These are phyloP conservation scores for Drosophila multiciliata DNA, from an alignment of 2,888 invertebrate species.

Conservation along the genomic window DNA sequence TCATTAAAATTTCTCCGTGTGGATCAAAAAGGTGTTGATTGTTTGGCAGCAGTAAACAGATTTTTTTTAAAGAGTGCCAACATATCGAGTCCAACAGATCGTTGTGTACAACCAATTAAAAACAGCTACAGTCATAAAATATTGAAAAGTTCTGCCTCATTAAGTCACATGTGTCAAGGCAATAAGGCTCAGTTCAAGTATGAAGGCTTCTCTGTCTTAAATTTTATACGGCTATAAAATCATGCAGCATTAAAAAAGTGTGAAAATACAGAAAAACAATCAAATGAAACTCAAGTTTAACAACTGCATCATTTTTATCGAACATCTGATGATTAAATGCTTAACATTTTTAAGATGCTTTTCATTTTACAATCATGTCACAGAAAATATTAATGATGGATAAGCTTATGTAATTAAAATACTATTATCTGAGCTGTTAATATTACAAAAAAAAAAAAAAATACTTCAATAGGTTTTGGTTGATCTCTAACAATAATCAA, in stretches of 20 bases:
- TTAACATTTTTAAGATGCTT: neutral
- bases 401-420: neutral
- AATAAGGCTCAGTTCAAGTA: neutral
- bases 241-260: neutral
- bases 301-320: neutral
- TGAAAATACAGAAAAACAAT: neutral
- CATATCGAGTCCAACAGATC: slow-evolving; percentile 26
- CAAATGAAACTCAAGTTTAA: neutral
- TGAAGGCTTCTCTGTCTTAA: neutral
- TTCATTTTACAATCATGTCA: neutral
- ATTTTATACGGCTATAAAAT: neutral
- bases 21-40: slow-evolving; percentile 51
- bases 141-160: slow-evolving; percentile 1
- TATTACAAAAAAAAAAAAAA: neutral
- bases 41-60: slow-evolving; percentile 51
- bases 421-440: neutral
- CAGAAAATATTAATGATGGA: neutral
- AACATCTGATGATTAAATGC: slow-evolving; percentile 1
- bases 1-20: slow-evolving; percentile 58
- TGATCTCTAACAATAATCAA: neutral
- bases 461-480: neutral
- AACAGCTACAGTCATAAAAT: slow-evolving; percentile 12
- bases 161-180: slow-evolving; percentile 9
- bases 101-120: slow-evolving; percentile 13
- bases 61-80: slow-evolving; percentile 54